Evolutionary conservation across 2,888 invertebrate genomes (phyloP).

Genomic region (Lathronympha strigana): DNA sequence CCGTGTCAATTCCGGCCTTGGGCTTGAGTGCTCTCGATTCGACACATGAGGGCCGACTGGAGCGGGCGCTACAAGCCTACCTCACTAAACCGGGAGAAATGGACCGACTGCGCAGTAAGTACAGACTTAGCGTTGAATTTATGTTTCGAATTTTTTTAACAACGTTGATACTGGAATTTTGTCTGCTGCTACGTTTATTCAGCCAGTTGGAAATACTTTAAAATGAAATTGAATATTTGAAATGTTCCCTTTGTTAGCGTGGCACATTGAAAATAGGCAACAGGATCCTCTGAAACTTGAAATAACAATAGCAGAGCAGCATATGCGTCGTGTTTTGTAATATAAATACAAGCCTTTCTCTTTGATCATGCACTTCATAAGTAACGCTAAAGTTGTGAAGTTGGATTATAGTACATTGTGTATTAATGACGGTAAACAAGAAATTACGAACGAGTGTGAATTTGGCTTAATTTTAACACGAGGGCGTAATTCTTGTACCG

Average conservation of each 20-base stretch:
- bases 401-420: too few relatives aligned
- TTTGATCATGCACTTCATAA: constrained; percentile 4
- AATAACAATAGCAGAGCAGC: constrained; percentile 27
- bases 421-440: too few relatives aligned
- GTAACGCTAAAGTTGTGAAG: too few relatives aligned
- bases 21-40: constrained; percentile 73
- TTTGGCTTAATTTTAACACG: too few relatives aligned
- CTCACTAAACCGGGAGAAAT: constrained; percentile 55
- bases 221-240: constrained; percentile 37
- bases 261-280: constrained; percentile 29
- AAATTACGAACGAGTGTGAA: too few relatives aligned
- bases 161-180: constrained; percentile 57
- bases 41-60: constrained; percentile 70
- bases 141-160: constrained; percentile 61
- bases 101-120: constrained; percentile 75
- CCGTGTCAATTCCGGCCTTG: constrained; percentile 57
- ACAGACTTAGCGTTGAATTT: constrained; percentile 57
- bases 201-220: constrained; percentile 44
- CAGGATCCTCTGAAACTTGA: constrained; percentile 27
- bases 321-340: constrained; percentile 24
- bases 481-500: too few relatives aligned
- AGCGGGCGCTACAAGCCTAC: constrained; percentile 48
- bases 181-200: constrained; percentile 43
- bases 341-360: constrained; percentile 5
- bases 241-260: constrained; percentile 30